phyloP scores from a whole-genome alignment of 2,888 invertebrate species.

The Panzeria rudis region DNA sequence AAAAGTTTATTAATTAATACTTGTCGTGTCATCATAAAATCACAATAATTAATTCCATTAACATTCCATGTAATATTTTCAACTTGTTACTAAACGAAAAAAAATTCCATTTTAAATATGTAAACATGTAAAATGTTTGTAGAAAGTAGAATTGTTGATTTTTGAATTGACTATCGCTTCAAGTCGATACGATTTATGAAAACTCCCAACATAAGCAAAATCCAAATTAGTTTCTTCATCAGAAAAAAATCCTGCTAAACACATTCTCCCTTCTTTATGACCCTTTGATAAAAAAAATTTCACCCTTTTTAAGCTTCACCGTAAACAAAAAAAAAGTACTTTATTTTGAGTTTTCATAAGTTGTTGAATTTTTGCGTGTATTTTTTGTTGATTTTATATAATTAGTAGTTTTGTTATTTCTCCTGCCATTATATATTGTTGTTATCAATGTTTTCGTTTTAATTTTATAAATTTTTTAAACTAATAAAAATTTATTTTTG shows the following conservation, averaged over 20 bases:
- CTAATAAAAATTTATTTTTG: constrained; percentile 28
- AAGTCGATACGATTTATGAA: constrained; percentile 35
- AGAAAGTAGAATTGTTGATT: constrained; percentile 42
- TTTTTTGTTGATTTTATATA: constrained; percentile 29
- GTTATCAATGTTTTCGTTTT: not conserved
- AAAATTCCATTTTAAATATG: constrained; percentile 13
- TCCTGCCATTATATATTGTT: constrained; percentile 5
- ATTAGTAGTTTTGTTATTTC: constrained; percentile 22
- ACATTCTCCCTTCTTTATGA: too few relatives aligned
- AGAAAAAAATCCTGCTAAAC: too few relatives aligned
- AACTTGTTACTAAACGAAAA: constrained; percentile 46
- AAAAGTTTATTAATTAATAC: too few relatives aligned
- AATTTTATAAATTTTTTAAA: not conserved
- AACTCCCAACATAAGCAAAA: not conserved
- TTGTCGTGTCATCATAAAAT: too few relatives aligned
- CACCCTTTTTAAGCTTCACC: too few relatives aligned
- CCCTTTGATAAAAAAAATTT: too few relatives aligned
- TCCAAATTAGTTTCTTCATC: not conserved
- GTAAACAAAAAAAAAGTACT: not conserved
- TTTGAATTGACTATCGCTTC: constrained; percentile 28
- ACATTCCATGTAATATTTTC: not conserved
- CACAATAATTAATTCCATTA: constrained; percentile 10
- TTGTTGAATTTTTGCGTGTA: constrained; percentile 8
- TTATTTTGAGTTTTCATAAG: constrained; percentile 49
- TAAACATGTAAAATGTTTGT: constrained; percentile 60